phyloP scores from a whole-genome alignment of 2,113 vertebrate genomes.

The Dipodomys merriami region DNA sequence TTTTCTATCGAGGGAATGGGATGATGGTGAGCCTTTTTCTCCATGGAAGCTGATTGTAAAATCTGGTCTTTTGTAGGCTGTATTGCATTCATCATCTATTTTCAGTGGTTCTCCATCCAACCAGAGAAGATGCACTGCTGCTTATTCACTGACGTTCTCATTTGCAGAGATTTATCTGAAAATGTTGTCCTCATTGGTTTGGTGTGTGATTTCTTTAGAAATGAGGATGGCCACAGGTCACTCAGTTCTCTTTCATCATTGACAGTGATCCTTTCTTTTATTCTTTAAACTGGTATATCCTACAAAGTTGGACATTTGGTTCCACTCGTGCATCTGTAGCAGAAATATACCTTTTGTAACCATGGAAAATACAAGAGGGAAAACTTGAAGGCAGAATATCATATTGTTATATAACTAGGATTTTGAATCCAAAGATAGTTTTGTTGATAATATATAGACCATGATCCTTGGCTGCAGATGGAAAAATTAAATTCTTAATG shows the following conservation, averaged over 20 bases:
- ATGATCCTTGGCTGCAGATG: conserved; percentile 1
- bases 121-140: conserved; percentile 50
- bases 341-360: conserved; percentile 65
- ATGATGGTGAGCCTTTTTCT: conserved; percentile 32
- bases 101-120: conserved; percentile 72
- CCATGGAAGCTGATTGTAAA: conserved; percentile 50
- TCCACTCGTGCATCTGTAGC: conserved; percentile 53
- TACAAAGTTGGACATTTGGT: conserved; percentile 60
- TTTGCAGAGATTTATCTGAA: conserved; percentile 60
- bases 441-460: neutral
- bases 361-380: conserved; percentile 1
- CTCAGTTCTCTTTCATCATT: conserved; percentile 42
- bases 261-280: conserved; percentile 39
- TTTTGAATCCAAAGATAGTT: neutral
- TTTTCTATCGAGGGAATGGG: conserved; percentile 17
- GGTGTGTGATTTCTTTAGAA: conserved; percentile 60
- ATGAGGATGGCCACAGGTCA: conserved; percentile 38
- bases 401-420: conserved; percentile 29
- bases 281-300: conserved; percentile 64
- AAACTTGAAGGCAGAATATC: conserved; percentile 49
- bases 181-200: conserved; percentile 66
- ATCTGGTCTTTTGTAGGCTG: conserved; percentile 64
- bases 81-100: conserved; percentile 69
- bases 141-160: conserved; percentile 63
- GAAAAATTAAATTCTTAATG: neutral